Evolutionary conservation across 2,888 invertebrate genomes (phyloP).

Genomic region (Octodonta nipae): DNA sequence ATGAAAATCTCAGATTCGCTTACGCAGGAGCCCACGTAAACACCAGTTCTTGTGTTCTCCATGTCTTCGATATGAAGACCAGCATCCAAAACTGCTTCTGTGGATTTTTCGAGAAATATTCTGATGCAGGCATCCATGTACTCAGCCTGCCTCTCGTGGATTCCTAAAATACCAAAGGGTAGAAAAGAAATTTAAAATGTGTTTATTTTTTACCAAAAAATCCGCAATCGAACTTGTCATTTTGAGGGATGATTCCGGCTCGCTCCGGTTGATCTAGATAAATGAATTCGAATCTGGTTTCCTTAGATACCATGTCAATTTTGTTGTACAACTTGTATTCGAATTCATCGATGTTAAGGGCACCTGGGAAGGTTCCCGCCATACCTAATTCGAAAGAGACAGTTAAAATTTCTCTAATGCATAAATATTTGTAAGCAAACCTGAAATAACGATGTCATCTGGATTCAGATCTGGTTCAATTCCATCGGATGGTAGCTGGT

Average conservation of each 20-base stretch:
- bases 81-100: constrained; percentile 48
- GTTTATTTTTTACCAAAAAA: constrained; percentile 45
- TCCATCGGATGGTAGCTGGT: too few relatives aligned
- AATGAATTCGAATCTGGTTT: constrained; percentile 61
- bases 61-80: constrained; percentile 55
- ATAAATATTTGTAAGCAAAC: too few relatives aligned
- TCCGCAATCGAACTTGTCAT: constrained; percentile 42
- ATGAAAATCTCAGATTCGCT: constrained; percentile 61
- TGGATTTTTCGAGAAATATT: constrained; percentile 38
- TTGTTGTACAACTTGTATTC: constrained; percentile 58
- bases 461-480: too few relatives aligned
- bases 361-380: constrained; percentile 64
- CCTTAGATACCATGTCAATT: constrained; percentile 72
- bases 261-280: constrained; percentile 45
- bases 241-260: constrained; percentile 49
- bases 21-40: constrained; percentile 65
- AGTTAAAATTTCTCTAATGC: too few relatives aligned
- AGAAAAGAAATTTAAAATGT: too few relatives aligned
- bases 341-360: constrained; percentile 58
- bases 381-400: too few relatives aligned
- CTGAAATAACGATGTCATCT: too few relatives aligned
- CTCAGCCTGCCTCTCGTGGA: not conserved
- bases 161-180: too few relatives aligned
- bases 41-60: constrained; percentile 60
- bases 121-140: not conserved